Evolutionary conservation across 2,888 invertebrate genomes (phyloP).

Genomic region (Leuctra nigra): DNA sequence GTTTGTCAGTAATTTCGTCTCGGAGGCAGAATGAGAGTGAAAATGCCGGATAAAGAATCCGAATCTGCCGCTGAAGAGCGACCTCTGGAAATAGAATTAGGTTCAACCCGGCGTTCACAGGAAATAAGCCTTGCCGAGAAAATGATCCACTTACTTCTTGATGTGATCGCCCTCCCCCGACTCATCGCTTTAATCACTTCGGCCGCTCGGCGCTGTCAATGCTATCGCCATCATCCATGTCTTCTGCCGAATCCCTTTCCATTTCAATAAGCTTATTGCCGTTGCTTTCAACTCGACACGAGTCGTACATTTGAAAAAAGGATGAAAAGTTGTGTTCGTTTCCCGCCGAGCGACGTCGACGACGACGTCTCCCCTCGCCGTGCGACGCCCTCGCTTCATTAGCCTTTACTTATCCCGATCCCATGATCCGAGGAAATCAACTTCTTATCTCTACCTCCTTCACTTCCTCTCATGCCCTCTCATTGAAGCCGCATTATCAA

Average conservation of each 20-base stretch:
- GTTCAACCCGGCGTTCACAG: too few species aligned
- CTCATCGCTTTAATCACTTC: neutral
- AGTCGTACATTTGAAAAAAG: slow-evolving; percentile 11
- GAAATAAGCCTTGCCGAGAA: too few species aligned
- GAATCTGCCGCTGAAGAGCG: too few species aligned
- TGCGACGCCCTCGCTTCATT: slow-evolving; percentile 18
- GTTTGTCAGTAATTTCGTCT: too few species aligned
- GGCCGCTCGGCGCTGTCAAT: neutral
- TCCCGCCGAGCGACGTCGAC: neutral
- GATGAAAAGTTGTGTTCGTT: neutral
- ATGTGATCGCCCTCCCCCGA: neutral
- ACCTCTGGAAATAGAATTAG: too few species aligned
- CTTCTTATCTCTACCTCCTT: slow-evolving; percentile 22
- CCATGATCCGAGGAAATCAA: slow-evolving; percentile 23
- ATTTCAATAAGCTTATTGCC: slow-evolving; percentile 3
- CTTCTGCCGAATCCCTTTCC: neutral
- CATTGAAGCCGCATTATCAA: slow-evolving; percentile 20
- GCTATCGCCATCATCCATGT: neutral
- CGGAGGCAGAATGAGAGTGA: too few species aligned
- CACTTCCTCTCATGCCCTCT: neutral
- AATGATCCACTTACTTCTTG: too few species aligned
- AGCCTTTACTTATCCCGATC: slow-evolving; percentile 21
- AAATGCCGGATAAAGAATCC: too few species aligned
- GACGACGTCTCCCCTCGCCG: slow-evolving; percentile 4
- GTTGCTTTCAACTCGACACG: slow-evolving; percentile 2